Conservation (phyloP, 2,888 invertebrate species). For the Odontothrips loti region DNA sequence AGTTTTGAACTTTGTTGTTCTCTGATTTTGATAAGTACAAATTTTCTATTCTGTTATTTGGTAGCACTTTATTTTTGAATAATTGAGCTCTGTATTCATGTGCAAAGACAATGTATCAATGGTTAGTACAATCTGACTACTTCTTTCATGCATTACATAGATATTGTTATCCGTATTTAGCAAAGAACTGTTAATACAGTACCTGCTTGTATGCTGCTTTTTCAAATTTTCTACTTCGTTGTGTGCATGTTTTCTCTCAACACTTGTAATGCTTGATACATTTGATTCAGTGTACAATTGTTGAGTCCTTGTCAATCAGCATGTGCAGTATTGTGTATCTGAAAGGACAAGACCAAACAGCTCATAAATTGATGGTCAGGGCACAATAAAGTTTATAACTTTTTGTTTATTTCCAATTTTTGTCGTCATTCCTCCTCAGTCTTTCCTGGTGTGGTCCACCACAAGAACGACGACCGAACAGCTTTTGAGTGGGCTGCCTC, state of each 20-base stretch:
- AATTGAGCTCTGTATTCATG: background rate
- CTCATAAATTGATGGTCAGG: background rate
- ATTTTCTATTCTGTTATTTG: too few species aligned
- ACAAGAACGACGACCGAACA: too few species aligned
- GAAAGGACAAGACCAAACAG: too few species aligned
- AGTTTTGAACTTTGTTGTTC: slow-evolving; percentile 19
- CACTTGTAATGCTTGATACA: background rate
- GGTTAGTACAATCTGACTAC: too few species aligned
- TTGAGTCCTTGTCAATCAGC: too few species aligned
- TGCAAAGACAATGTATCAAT: background rate
- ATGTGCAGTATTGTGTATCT: too few species aligned
- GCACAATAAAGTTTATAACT: background rate
- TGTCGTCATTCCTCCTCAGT: too few species aligned
- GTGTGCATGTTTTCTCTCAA: too few species aligned
- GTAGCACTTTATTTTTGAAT: background rate
- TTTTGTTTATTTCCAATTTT: background rate
- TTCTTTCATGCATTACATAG: too few species aligned
- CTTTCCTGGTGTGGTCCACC: too few species aligned
- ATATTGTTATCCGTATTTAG: background rate
- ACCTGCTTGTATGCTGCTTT: background rate
- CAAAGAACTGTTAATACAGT: background rate
- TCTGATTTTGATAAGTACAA: background rate
- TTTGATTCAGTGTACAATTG: background rate
- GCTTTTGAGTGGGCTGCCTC: too few species aligned
- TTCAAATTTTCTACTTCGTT: background rate